Base-by-base conservation (phyloP, 2,113 vertebrate genomes). In the Atherinomorus stipes region DNA sequence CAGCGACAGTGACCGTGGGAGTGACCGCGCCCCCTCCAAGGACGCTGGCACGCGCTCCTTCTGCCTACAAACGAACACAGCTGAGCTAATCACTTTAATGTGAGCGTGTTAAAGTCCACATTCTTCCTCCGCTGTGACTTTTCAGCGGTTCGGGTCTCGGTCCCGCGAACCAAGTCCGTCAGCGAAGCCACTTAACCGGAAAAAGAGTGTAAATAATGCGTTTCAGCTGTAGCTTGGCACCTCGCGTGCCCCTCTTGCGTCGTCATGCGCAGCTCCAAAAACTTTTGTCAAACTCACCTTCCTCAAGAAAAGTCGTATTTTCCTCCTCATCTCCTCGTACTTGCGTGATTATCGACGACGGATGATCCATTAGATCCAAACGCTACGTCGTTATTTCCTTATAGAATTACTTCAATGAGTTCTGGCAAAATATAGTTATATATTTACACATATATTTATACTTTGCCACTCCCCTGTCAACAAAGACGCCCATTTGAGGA, bases 281-380 rank as follows among this genome's bases (percentile, higher is more conserved):
- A 85, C 69, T 84, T 91, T 66, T 23, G 70, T 57, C 28, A 69
- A 81, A 83, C 92, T 93, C 85, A 94, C 93, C 90, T 90, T 90
- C 91, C 47, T 90, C 91, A 49, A 74, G 87, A 59, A 82, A 37
- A 78, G 84, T 65, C 52, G 85, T 74, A 57, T 81, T 91, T 63
- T 89, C 86, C 73, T 92, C 93, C 69, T 94, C 91, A 77, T 93
- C 88, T 78, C 87, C 84, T 58, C 75, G 86, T 59, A 92, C 91
- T 84, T 94, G 93, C 38, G 92, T 93, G 89, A 94, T 93, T 65
- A 94, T 81, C 65, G 92, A 88, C 86, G 90, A 81, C 83, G 86
- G 80, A 12, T 82, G 83, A 79, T 92, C 93, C 93, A 94, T 93
- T 69, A 83, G 78, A 56, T 86, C 82, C 44, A 59, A 76, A 63